Percentiles rank a stretch among this genome's conserved stretches.
Conservation (phyloP, 2,113 vertebrate species). For the Hyaena hyaena region DNA sequence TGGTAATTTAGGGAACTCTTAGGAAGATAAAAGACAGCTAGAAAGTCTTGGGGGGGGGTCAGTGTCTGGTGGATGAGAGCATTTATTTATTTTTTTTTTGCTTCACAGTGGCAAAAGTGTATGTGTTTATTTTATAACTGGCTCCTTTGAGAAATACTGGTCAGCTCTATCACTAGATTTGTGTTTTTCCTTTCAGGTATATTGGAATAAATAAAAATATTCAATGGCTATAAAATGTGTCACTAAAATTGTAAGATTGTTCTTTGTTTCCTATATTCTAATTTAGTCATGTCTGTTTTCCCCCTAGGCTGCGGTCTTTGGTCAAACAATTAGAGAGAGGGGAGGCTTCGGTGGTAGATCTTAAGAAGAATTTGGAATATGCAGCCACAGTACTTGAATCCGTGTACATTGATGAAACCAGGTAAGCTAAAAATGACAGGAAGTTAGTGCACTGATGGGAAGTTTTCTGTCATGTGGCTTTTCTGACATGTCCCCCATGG, state of each 20-base stretch:
- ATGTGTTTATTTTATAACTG: not conserved
- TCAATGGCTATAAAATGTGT: not conserved
- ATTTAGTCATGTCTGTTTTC: conserved; percentile 72
- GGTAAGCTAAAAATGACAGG: conserved; percentile 84
- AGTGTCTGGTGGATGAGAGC: not conserved
- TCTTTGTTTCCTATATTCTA: conserved; percentile 36
- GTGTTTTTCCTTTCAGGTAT: not conserved
- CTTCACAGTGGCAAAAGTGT: not conserved
- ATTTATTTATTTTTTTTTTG: not conserved
- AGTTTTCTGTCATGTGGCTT: not conserved
- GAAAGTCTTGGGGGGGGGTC: not conserved
- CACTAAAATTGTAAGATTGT: not conserved
- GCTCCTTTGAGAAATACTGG: not conserved
- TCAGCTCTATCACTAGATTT: not conserved
- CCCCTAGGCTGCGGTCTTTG: conserved; percentile 93
- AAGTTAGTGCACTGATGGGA: not conserved
- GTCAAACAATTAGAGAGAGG: conserved; percentile 98
- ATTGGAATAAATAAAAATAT: not conserved
- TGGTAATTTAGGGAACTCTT: not conserved
- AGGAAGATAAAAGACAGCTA: not conserved
- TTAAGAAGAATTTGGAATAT: conserved; percentile 99
- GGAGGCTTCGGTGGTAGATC: conserved; percentile 94
- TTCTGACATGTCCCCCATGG: not conserved
- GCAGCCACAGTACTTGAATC: conserved; percentile 97
- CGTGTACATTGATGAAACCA: conserved; percentile 97